Base-by-base conservation (phyloP, 2,888 invertebrate genomes). In the Cryptocheilus praepositus region DNA sequence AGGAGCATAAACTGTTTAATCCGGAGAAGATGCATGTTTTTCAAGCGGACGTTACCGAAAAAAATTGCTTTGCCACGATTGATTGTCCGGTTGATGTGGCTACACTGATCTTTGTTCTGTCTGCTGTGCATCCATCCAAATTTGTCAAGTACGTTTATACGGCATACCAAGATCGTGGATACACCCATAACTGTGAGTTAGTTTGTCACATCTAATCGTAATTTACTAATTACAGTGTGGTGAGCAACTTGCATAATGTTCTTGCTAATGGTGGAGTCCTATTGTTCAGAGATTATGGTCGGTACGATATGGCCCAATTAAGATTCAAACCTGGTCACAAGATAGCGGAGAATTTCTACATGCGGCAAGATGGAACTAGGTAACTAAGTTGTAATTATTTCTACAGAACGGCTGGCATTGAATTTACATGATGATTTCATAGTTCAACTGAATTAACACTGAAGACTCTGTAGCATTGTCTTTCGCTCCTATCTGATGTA, bases 331-430 rank as follows among this genome's bases (percentile, higher is more conserved):
- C 96, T 0, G 98, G 98, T 0, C 94, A 96, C 85, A 98, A 98
- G 89, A 95, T 99, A 58, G 89, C 93, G 0, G 97, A 98, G 2
- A 96, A 97, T 86, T 95, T 98, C 80, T 99, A 99, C 86, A 95
- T 97, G 91, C 90, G 99, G 18, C 98, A 98, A 88, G 99, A 99
- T 92, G 98, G 98, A 0, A 99, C 98, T 0, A 93, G 97, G 92
- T 94, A 86, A 75, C 79, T 80, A 53, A n/a, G 22, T 45, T 7
- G 46, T 53, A 36, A 46, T 51, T 46, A 36, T 11, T 7, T 36
- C 44, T 49, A 8, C 54, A 13, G 21, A 44, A 56, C 58, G 21
- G 74, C 78, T 74, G 77, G 78, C 67, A 64, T 67, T 68, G n/a
- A n/a, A 71, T 77, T 36, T 36, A 79, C 22, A 76, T 79, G 79